Evolutionary conservation across 2,797 vertebrate genomes (phyloP), one percentile per base, ranked within the genome.

Genomic region (Kryptolebias ocellatus): DNA sequence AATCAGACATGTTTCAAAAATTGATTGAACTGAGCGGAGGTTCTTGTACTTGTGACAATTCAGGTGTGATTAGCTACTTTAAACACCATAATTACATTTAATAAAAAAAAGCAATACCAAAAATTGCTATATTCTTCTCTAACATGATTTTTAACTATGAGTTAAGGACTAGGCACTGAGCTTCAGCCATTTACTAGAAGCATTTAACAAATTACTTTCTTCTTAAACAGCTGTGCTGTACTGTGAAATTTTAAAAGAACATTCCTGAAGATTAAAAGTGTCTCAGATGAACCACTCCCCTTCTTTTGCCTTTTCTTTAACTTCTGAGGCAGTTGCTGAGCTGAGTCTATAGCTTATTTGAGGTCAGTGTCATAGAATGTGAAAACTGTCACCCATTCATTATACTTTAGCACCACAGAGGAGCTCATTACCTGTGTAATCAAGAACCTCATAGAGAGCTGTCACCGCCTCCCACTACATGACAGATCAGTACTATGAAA

Each of bases 381-480:
- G 68, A 81, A 81, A 84, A 72, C 80, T 77, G 74, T 75, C 86
- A 79, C 79, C 80, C 66, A 79, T 86, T 87, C 82, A 81, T 84
- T 76, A 79, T 49, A 49, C 68, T 69, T 68, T 20, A 70, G 71
- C 72, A 53, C 71, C 67, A 55, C 56, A 16, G 67, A 67, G 80
- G 44, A 80, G 61, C 70, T 78, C 83, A 87, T 89, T 85, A 81
- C 79, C 65, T 54, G 28, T 29, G 73, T 69, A 81, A 89, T 86
- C 76, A 76, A 63, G 78, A 70, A 65, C n/a, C 77, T 78, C 74
- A 69, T 63, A 79, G 67, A 49, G 70, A 72, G 70, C 75, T 83
- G 82, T 78, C 80, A 78, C 53, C 2, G 47, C 62, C 76, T 83
- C 67, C 67, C 42, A 64, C 64, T 29, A 49, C 64, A 83, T 83